Conservation (phyloP, 2,888 invertebrate species). For the Drosophila barbarae region DNA sequence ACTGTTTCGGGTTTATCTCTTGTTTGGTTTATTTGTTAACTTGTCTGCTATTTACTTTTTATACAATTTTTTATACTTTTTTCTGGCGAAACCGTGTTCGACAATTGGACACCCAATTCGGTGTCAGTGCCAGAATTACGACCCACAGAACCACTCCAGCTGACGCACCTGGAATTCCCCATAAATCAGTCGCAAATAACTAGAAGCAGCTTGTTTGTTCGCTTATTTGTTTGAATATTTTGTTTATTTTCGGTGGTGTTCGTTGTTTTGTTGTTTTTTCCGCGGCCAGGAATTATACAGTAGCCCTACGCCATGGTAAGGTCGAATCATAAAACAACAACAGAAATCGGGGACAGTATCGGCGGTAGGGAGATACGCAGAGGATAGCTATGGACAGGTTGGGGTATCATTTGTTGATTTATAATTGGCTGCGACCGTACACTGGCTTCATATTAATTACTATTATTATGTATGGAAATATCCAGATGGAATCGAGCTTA, state of each 20-base stretch:
- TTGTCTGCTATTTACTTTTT: constrained; percentile 25
- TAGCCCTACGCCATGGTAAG: constrained; percentile 54
- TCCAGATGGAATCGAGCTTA: constrained; percentile 14
- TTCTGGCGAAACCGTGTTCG: constrained; percentile 8
- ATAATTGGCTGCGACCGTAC: constrained; percentile 41
- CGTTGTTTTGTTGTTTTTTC: constrained; percentile 9
- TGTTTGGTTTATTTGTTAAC: constrained; percentile 26
- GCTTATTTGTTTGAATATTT: constrained; percentile 44
- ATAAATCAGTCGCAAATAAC: constrained; percentile 70
- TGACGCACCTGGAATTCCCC: constrained; percentile 74
- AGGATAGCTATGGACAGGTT: constrained; percentile 16
- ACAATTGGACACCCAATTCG: constrained; percentile 34
- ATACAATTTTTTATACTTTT: constrained; percentile 8
- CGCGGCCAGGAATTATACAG: constrained; percentile 58
- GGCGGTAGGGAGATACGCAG: not conserved
- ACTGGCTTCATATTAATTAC: constrained; percentile 35
- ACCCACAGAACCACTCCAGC: constrained; percentile 35
- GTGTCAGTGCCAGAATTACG: constrained; percentile 28
- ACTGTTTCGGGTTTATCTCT: constrained; percentile 10
- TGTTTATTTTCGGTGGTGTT: constrained; percentile 40
- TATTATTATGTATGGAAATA: constrained; percentile 41
- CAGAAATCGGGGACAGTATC: constrained; percentile 20
- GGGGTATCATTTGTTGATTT: constrained; percentile 28
- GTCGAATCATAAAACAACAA: constrained; percentile 25
- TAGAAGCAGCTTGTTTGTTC: constrained; percentile 56